These are phyloP conservation scores for Disparrhopalites patrizii DNA, from an alignment of 2,888 invertebrate species.

Conservation along the genomic window DNA sequence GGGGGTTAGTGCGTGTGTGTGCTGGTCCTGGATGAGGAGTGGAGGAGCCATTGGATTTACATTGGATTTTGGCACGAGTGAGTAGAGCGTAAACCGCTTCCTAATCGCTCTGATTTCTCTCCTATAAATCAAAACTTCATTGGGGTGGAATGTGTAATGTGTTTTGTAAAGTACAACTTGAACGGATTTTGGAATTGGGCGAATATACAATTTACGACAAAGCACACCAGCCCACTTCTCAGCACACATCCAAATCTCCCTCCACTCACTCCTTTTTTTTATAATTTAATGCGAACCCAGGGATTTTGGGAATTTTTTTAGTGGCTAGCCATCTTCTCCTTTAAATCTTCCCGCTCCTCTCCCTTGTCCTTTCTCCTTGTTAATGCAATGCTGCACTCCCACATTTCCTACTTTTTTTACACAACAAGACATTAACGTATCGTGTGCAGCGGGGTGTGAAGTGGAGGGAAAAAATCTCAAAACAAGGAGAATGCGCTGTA, in stretches of 20 bases:
- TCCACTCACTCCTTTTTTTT: slow-evolving; percentile 4
- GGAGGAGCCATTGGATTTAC: slow-evolving; percentile 13
- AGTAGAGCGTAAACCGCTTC: slow-evolving; percentile 28
- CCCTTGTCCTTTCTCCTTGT: not conserved
- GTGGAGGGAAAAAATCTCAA: too few relatives aligned
- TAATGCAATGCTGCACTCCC: too few relatives aligned
- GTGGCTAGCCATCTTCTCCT: too few relatives aligned
- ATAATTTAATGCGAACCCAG: slow-evolving; percentile 21
- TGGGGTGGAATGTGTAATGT: slow-evolving; percentile 29
- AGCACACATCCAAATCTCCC: not conserved
- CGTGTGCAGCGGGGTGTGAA: too few relatives aligned
- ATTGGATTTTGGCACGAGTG: slow-evolving; percentile 30
- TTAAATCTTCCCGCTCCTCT: not conserved
- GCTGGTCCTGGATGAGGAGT: too few relatives aligned
- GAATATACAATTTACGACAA: slow-evolving; percentile 14
- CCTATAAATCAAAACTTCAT: slow-evolving; percentile 34
- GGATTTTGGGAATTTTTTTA: too few relatives aligned
- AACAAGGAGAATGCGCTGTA: too few relatives aligned
- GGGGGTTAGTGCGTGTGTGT: not conserved
- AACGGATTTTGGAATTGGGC: slow-evolving; percentile 9
- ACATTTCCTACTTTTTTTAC: too few relatives aligned
- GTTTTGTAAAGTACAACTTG: slow-evolving; percentile 17
- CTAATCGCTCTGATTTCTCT: slow-evolving; percentile 30
- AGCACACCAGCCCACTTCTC: not conserved
- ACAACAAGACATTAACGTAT: too few relatives aligned